A percentile compares a stretch with the other conserved stretches of the same genome.
Evolutionary conservation across 2,113 vertebrate genomes (phyloP).

Genomic region (Otolemur garnettii): DNA sequence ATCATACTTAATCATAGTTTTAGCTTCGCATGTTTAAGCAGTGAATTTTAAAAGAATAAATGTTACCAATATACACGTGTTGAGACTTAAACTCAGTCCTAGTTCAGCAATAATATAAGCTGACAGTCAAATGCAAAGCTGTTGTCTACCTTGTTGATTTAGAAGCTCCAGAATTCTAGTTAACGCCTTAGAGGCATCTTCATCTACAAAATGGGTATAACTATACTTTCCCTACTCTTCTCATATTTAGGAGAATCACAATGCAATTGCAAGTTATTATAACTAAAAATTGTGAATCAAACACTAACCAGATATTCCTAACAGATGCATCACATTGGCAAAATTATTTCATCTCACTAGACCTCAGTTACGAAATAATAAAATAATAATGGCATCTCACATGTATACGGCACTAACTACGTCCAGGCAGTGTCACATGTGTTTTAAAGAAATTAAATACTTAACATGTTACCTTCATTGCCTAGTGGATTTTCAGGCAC

Average conservation of each 20-base stretch:
- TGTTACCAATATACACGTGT: not conserved
- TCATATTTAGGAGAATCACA: not conserved
- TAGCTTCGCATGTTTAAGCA: conserved; percentile 19
- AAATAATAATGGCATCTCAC: not conserved
- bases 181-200: not conserved
- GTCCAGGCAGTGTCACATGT: not conserved
- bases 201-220: not conserved
- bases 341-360: not conserved
- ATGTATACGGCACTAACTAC: not conserved
- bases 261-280: not conserved
- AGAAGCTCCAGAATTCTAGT: not conserved
- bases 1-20: not conserved
- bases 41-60: not conserved
- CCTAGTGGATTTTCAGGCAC: not conserved
- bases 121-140: not conserved
- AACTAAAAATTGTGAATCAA: not conserved
- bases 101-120: not conserved
- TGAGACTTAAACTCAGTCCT: not conserved
- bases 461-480: not conserved
- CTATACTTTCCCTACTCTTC: not conserved
- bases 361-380: not conserved
- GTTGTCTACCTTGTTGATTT: not conserved
- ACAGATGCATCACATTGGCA: not conserved
- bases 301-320: not conserved
- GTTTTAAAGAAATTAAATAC: conserved; percentile 42